Evolutionary conservation across 2,888 invertebrate species (phyloP).

Genomic region (Drosophila maculinotata): DNA sequence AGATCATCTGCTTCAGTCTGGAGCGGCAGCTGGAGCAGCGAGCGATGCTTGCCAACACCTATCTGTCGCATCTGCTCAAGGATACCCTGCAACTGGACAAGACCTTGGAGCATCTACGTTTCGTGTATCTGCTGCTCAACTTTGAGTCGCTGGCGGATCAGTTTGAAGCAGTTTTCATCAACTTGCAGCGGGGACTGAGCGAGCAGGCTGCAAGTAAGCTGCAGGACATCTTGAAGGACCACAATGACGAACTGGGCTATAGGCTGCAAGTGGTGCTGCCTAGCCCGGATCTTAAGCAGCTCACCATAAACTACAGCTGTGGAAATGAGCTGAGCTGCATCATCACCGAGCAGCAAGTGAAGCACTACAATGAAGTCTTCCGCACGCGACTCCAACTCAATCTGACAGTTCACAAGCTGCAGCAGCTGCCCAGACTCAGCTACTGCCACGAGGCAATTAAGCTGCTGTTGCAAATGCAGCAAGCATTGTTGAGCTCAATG

Average conservation of each 20-base stretch:
- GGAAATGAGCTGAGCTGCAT: slow-evolving; percentile 5
- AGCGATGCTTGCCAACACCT: slow-evolving; percentile 19
- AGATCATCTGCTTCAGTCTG: slow-evolving; percentile 30
- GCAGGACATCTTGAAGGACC: slow-evolving; percentile 13
- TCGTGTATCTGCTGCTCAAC: slow-evolving; percentile 20
- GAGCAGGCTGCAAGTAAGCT: slow-evolving; percentile 2
- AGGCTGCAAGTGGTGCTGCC: slow-evolving; percentile 6
- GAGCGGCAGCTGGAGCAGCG: slow-evolving; percentile 17
- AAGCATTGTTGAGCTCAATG: not conserved
- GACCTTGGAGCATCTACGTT: slow-evolving; percentile 6
- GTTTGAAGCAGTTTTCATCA: not conserved
- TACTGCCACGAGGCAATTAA: not conserved
- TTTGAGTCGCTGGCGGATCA: not conserved
- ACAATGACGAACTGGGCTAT: not conserved
- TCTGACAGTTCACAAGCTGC: slow-evolving; percentile 6
- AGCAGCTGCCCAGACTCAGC: slow-evolving; percentile 1
- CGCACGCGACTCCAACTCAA: slow-evolving; percentile 13
- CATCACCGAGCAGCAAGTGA: slow-evolving; percentile 24
- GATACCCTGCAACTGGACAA: slow-evolving; percentile 7
- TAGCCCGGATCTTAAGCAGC: not conserved
- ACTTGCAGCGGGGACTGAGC: not conserved
- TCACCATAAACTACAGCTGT: slow-evolving; percentile 3
- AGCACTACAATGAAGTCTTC: slow-evolving; percentile 26
- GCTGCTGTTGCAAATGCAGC: not conserved
- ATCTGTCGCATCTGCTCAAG: slow-evolving; percentile 16